Evolutionary conservation across 1,140 invertebrate species (phyloP), one percentile per base, ranked within the genome.

Genomic region (Magallana angulata): DNA sequence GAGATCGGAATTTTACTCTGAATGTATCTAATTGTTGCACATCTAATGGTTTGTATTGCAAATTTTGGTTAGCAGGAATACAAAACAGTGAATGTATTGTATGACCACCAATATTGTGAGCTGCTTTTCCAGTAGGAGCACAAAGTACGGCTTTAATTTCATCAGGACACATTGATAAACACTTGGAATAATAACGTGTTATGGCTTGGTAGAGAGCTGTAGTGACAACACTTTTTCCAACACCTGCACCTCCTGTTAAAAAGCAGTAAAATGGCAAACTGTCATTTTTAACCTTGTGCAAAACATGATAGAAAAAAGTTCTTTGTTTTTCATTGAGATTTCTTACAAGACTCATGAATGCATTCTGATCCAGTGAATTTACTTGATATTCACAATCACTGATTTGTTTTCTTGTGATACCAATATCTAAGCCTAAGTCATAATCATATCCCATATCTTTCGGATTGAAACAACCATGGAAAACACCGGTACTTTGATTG

Each of bases 211-310:
- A 89, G 9, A 89, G 14, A 71, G 85, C 68, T 64, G 18, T 85
- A 14, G 76, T 86, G 12, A 86, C 48, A 18, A 84, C 85, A 81
- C 82, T 87, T 85, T 90, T 90, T 58, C 86, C 90, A 59, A 90
- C 90, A 57, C 87, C 89, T 60, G 87, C 88, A 64, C 89, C 88
- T 16, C 88, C 89, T 82, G 87, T 64, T 8, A 86, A 60, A 64
- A 89, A 90, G 30, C 14, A 48, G 80, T 76, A 85, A 12, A 88
- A 58, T 36, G 82, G 82, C 24, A 60, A 48, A 30, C 86, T 57
- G 56, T 24, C 12, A 11, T n/a, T 82, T 60, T 85, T 68, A 36
- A 24, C 12, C 36, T 62, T 24, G 9, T 82, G 76, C 16, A 58
- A 18, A 30, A 62, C 76, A 30, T 71, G 48, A 62, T 82, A 82